Evolutionary conservation across 1,140 invertebrate genomes (phyloP).

Genomic region (Heliconius hewitsoni): DNA sequence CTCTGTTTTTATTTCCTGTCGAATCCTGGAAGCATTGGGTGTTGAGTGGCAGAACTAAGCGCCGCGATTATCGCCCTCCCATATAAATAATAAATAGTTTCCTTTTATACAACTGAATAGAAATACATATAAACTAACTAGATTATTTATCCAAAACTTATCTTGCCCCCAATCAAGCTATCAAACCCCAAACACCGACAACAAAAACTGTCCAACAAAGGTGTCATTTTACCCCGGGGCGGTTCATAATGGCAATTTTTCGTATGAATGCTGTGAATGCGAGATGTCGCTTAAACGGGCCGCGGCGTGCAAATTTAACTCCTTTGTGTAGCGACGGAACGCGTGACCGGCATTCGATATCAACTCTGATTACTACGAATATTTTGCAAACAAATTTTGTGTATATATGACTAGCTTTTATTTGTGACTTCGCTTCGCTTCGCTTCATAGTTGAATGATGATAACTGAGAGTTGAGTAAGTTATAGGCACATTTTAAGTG

Average conservation of each 20-base stretch:
- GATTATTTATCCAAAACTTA: not conserved
- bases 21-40: too few relatives aligned
- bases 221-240: constrained; percentile 59
- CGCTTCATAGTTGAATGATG: too few relatives aligned
- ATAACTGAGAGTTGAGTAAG: too few relatives aligned
- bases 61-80: too few relatives aligned
- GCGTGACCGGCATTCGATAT: constrained; percentile 68
- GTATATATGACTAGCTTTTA: constrained; percentile 24
- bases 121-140: not conserved
- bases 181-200: constrained; percentile 27
- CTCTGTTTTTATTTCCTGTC: too few relatives aligned
- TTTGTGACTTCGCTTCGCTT: too few relatives aligned
- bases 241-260: constrained; percentile 76
- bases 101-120: not conserved
- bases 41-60: too few relatives aligned
- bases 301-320: constrained; percentile 77
- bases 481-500: too few relatives aligned
- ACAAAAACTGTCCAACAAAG: constrained; percentile 28
- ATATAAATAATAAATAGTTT: not conserved
- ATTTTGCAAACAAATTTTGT: constrained; percentile 18
- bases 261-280: constrained; percentile 70
- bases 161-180: constrained; percentile 16
- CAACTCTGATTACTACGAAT: constrained; percentile 35
- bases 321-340: constrained; percentile 66
- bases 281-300: constrained; percentile 69